These are phyloP conservation scores for Tinea semifulvella DNA, from an alignment of 2,888 invertebrate genomes.

Conservation along the genomic window DNA sequence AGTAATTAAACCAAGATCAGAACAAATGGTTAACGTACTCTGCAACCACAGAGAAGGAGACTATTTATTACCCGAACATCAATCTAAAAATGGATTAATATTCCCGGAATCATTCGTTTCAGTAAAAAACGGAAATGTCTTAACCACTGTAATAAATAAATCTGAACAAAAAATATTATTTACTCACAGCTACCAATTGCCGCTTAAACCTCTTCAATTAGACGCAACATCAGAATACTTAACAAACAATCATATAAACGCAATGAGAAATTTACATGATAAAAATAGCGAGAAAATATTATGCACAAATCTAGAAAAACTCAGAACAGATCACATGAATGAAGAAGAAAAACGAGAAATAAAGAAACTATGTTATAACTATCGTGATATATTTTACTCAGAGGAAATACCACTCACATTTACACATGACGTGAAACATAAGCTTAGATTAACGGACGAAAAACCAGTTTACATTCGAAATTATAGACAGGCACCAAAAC, in stretches of 20 bases:
- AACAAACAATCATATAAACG: not conserved
- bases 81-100: slow-evolving; percentile 18
- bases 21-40: slow-evolving; percentile 21
- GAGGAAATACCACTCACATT: slow-evolving; percentile 12
- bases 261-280: not conserved
- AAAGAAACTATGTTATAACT: slow-evolving; percentile 2
- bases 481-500: not conserved
- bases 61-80: slow-evolving; percentile 17
- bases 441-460: not conserved
- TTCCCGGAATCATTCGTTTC: slow-evolving; percentile 19
- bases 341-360: slow-evolving; percentile 5
- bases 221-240: too few species aligned
- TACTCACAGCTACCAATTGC: not conserved
- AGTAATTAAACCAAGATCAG: slow-evolving; percentile 16
- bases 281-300: not conserved
- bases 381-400: slow-evolving; percentile 7
- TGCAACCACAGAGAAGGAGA: slow-evolving; percentile 21
- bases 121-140: slow-evolving; percentile 19
- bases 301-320: not conserved
- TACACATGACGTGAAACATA: slow-evolving; percentile 12
- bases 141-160: slow-evolving; percentile 21
- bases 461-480: not conserved
- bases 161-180: not conserved
- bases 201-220: too few species aligned
- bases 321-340: slow-evolving; percentile 2